Evolutionary conservation across 2,888 invertebrate genomes (phyloP).

Genomic region (Drosophila neonasuta): DNA sequence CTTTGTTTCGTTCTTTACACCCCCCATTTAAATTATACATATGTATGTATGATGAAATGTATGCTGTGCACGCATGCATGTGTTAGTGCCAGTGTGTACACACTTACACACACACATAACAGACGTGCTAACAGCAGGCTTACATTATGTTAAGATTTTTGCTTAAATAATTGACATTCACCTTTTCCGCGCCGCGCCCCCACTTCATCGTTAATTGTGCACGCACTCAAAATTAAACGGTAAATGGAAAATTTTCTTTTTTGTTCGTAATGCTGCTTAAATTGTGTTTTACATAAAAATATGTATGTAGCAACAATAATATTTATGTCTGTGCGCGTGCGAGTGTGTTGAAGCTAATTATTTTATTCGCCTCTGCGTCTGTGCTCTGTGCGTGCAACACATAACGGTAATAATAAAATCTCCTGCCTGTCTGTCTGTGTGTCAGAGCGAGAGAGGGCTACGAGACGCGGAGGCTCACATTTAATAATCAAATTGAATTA

Average conservation of each 20-base stretch:
- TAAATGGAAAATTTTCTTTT: constrained; percentile 11
- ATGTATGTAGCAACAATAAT: constrained; percentile 23
- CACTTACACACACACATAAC: not conserved
- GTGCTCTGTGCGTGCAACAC: constrained; percentile 59
- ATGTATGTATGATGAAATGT: not conserved
- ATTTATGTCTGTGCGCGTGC: constrained; percentile 4
- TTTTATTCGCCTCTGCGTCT: constrained; percentile 41
- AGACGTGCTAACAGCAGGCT: constrained; percentile 5
- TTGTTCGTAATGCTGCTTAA: constrained; percentile 19
- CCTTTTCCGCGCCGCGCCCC: not conserved
- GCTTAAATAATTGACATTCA: constrained; percentile 22
- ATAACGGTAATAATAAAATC: constrained; percentile 72
- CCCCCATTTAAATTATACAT: constrained; percentile 57
- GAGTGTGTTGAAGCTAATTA: constrained; percentile 44
- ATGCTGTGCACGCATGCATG: constrained; percentile 27
- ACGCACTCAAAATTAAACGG: constrained; percentile 22
- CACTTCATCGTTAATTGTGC: not conserved
- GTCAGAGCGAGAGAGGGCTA: constrained; percentile 6
- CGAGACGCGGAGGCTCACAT: constrained; percentile 36
- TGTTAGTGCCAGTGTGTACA: not conserved
- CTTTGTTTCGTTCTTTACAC: constrained; percentile 25
- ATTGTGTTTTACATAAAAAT: constrained; percentile 19
- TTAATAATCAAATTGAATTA: constrained; percentile 77
- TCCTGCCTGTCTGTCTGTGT: constrained; percentile 29
- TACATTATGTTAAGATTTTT: constrained; percentile 10